Evolutionary conservation across 2,113 vertebrate species (phyloP), one percentile per base, ranked within the genome.

Genomic region (Agapornis roseicollis): DNA sequence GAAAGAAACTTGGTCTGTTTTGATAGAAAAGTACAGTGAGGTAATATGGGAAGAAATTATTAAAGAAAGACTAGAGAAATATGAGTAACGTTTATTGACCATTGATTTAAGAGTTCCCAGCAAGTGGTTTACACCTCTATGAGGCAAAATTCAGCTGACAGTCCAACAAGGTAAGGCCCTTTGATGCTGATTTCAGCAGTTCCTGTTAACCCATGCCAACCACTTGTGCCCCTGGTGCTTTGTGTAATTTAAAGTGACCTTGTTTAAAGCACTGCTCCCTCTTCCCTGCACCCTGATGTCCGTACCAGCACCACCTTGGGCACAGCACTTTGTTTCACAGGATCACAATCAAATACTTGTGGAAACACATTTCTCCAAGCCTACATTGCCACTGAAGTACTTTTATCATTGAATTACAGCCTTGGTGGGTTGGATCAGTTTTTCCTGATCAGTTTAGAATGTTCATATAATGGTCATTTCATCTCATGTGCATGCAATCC

Each of bases 271-370:
- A 55, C 37, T 18, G 10, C 7, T 63, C 29, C 22, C 39, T 79
- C 20, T 41, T n/a, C 37, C 10, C 29, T 0, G 0, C 33, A n/a
- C 14, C 10, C 73, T 49, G 17, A 6, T 49, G 31, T 9, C 52
- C 13, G 3, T 39, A 42, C 65, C 55, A 47, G 13, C 35, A 47
- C 4, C 47, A 53, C 16, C 28, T n/a, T 39, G 29, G 64, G 17
- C 17, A 29, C 2, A 0, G 16, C 28, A 64, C 19, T 8, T 4
- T 13, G 13, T 11, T 64, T 58, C 55, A 63, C 2, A 2, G 69
- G 24, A 61, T 31, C 3, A 1, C 49, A n/a, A 27, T 4, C 15
- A 29, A 77, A 23, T 3, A 61, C 13, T 17, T 47, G 50, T 8
- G 1, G 56, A 35, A 52, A 80, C 33, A 28, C 20, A 24, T 41